Conservation (phyloP, 2,888 invertebrate genomes). For the Trissoscelio sp. region DNA sequence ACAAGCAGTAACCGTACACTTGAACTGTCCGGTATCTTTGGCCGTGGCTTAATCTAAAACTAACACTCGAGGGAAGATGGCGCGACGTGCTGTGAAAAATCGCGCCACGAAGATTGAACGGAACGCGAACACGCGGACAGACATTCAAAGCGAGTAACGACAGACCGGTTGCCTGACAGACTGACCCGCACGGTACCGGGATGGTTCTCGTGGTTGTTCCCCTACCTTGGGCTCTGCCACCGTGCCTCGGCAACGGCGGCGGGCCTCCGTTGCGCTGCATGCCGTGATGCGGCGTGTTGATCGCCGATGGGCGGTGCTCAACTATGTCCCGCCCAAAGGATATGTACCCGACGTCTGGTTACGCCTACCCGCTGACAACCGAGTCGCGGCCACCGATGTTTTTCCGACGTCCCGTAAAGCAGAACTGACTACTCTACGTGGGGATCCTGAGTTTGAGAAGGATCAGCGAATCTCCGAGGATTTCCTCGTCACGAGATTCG, state of each 20-base stretch:
- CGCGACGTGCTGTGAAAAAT: conserved; percentile 71
- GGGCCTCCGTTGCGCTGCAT: conserved; percentile 75
- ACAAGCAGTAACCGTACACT: conserved; percentile 24
- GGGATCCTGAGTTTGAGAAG: conserved; percentile 31
- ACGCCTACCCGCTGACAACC: conserved; percentile 63
- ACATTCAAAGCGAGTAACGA: conserved; percentile 73
- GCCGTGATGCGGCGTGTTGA: conserved; percentile 77
- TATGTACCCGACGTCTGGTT: conserved; percentile 12
- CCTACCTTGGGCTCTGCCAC: conserved; percentile 72
- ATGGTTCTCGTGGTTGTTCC: conserved; percentile 80
- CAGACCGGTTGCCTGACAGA: conserved; percentile 83
- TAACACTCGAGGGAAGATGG: conserved; percentile 63
- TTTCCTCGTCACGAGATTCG: conserved; percentile 39
- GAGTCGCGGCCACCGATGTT: conserved; percentile 61
- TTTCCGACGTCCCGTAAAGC: conserved; percentile 53
- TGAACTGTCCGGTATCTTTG: not conserved
- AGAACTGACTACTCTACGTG: conserved; percentile 44
- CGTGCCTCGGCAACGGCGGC: conserved; percentile 59
- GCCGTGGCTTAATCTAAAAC: conserved; percentile 3
- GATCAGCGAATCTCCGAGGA: conserved; percentile 55
- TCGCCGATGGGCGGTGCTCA: conserved; percentile 77
- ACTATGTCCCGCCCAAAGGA: conserved; percentile 37
- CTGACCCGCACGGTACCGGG: conserved; percentile 82
- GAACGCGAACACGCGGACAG: conserved; percentile 72
- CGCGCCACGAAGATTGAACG: conserved; percentile 78